Base-by-base conservation (phyloP, 2,888 invertebrate species). In the Phyllotreta striolata region DNA sequence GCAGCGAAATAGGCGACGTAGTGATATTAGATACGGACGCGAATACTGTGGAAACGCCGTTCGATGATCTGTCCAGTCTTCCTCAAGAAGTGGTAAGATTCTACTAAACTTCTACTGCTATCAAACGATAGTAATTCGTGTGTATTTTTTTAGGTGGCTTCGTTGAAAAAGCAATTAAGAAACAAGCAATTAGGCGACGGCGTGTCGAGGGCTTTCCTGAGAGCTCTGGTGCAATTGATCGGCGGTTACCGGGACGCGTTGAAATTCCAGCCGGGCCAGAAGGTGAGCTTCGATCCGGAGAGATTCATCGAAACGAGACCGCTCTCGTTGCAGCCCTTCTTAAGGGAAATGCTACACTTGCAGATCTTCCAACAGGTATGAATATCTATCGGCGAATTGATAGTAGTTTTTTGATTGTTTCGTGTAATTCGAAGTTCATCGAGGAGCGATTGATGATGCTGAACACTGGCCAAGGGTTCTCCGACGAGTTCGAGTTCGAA, bases 401-500 rank as follows among this genome's bases (percentile, higher is more conserved):
- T n/a, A n/a, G n/a, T n/a, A n/a, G n/a, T n/a, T n/a, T n/a, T n/a
- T n/a, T n/a, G n/a, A n/a, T n/a, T n/a, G n/a, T n/a, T n/a, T n/a
- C n/a, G n/a, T n/a, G n/a, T n/a, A n/a, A n/a, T 46, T 79, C 84
- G 51, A 82, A 95, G 92, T 96, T 98, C 80, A 93, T 98, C 76
- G 96, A 97, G 77, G 97, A 96, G 82, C 87, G 98, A 73, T 83
- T 98, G 72, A 92, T 93, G 72, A 89, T 96, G 86, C 85, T 98
- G 68, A 97, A 96, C 80, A 90, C 91, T n/a, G 97, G 98, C 0
- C 85, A 91, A 63, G 95, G 96, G 0, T 95, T 95, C 79, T 92
- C 92, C 39, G 98, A 98, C 80, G 95, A 97, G 78, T 98, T 98
- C 81, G 98, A 98, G 82, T 86, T 91, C 77, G 97, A 98, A 82